These are phyloP conservation scores for Zaprionus vittiger DNA, from an alignment of 1,140 invertebrate genomes.

Conservation along the genomic window DNA sequence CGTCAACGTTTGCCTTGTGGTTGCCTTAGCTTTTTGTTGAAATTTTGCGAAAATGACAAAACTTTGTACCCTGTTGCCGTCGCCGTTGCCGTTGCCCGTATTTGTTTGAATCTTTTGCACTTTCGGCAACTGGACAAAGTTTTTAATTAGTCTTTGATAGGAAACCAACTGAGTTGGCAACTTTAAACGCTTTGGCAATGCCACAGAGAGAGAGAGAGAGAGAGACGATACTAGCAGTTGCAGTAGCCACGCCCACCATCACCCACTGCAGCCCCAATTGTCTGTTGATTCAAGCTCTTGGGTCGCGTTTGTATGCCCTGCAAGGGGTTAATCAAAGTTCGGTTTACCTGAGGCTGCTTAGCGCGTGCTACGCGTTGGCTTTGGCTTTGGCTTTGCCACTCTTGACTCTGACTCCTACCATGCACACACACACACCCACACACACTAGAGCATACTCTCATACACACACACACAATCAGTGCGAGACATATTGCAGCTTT, in stretches of 20 bases:
- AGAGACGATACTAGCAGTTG: background rate
- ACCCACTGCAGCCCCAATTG: conserved; percentile 16
- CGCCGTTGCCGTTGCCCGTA: background rate
- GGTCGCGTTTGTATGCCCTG: conserved; percentile 19
- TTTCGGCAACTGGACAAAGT: conserved; percentile 73
- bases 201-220: conserved; percentile 8
- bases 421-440: conserved; percentile 13
- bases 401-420: conserved; percentile 7
- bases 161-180: conserved; percentile 65
- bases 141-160: conserved; percentile 83
- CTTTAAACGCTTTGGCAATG: conserved; percentile 53
- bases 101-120: conserved; percentile 51
- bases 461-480: background rate
- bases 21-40: conserved; percentile 71
- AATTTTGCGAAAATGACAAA: conserved; percentile 78
- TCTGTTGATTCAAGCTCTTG: conserved; percentile 48
- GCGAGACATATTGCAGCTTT: conserved; percentile 36
- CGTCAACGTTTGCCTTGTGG: conserved; percentile 42
- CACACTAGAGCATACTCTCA: background rate
- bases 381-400: conserved; percentile 26
- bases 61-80: conserved; percentile 62
- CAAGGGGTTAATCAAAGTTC: conserved; percentile 72
- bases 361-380: conserved; percentile 26
- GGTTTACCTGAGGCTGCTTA: conserved; percentile 62
- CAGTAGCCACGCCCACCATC: conserved; percentile 2